Base-by-base conservation (phyloP, 2,113 vertebrate genomes). In the Perca schrenkii region DNA sequence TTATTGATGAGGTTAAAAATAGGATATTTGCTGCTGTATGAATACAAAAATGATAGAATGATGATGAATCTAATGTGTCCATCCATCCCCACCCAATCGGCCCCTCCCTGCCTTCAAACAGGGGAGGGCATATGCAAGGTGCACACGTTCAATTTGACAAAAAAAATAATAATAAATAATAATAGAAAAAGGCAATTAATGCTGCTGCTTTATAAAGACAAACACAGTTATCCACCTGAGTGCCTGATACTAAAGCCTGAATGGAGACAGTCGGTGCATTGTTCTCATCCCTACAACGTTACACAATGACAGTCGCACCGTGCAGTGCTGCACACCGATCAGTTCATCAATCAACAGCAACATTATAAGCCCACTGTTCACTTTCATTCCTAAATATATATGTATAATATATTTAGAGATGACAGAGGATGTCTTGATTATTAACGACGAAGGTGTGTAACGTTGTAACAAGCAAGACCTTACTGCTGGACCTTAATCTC, bases 21-120 rank as follows among this genome's bases (percentile, higher is more conserved):
- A 15, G 0, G 40, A 3, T 43, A 56, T 40, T 28, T 56, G 16
- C 58, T 62, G n/a, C 49, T 84, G 54, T 13, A 60, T 84, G 19
- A 86, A 88, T 90, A 28, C 54, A 87, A 66, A 67, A 71, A 89
- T 83, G 19, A 92, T 60, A 77, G n/a, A n/a, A n/a, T n/a, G n/a
- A n/a, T n/a, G n/a, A n/a, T n/a, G n/a, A 84, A 79, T 81, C 60
- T 80, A 54, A 62, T 85, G 74, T 83, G 13, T 8, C 54, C 85
- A 77, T 72, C 82, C 70, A 85, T 84, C 87, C 28, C 77, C 90
- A 90, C 86, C 86, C 86, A 83, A 13, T 4, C 73, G 68, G 86
- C 82, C 91, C 85, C 82, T 87, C 87, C 88, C 80, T 57, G 46
- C 43, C 11, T 70, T 19, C 17, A 15, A 65, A 72, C 60, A 64